A percentile compares a stretch with the other conserved stretches of the same genome.
Conservation (phyloP, 2,797 vertebrate genomes). For the Neopelma chrysocephalum region DNA sequence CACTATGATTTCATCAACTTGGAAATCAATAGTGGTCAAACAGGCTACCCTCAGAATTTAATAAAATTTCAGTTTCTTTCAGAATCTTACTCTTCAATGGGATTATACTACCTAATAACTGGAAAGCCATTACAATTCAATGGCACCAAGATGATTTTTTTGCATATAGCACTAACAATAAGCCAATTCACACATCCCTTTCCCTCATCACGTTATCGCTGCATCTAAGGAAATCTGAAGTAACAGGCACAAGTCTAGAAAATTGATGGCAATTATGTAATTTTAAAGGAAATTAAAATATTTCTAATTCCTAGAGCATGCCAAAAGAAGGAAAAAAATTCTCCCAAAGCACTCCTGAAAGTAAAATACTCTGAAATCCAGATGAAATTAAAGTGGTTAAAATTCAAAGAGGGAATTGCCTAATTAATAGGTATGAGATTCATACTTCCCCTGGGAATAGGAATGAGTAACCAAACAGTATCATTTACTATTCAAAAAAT, state of each 20-base stretch:
- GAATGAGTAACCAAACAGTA: neutral
- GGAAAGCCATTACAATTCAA: neutral
- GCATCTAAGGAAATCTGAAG: neutral
- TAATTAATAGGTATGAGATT: neutral
- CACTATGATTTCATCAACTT: neutral
- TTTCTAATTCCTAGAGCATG: neutral
- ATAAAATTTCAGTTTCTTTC: neutral
- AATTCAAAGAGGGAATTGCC: neutral
- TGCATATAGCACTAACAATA: neutral
- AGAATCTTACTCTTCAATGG: neutral
- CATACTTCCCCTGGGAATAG: neutral
- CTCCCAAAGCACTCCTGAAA: neutral
- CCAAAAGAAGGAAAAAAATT: neutral
- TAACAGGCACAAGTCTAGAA: neutral
- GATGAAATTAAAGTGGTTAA: neutral
- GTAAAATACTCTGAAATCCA: neutral
- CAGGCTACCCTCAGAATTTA: neutral
- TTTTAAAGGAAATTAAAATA: neutral
- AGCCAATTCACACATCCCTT: rapidly evolving
- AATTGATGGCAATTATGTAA: neutral
- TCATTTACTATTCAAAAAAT: neutral
- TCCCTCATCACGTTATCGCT: neutral
- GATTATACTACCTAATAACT: neutral
- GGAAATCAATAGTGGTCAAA: neutral
- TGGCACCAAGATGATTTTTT: neutral